These are phyloP conservation scores for Nannoperca obscura DNA, from an alignment of 2,797 vertebrate genomes.

Conservation along the genomic window DNA sequence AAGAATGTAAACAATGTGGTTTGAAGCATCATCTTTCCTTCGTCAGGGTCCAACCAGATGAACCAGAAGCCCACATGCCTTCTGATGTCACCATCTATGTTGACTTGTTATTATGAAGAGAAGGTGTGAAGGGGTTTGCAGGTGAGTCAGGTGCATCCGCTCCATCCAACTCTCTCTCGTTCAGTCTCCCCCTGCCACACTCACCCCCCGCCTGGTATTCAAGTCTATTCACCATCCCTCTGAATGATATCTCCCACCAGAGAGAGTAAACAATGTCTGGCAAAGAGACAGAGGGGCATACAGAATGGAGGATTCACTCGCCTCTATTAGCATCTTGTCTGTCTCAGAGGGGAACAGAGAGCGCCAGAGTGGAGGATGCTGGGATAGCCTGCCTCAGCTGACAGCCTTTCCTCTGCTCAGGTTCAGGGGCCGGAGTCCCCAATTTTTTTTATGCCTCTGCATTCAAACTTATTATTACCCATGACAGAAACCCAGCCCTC, in stretches of 20 bases:
- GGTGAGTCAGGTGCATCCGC: constrained; percentile 19
- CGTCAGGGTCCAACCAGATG: neutral
- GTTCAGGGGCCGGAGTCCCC: constrained; percentile 10
- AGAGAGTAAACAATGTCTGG: constrained; percentile 78
- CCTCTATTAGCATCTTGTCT: constrained; percentile 72
- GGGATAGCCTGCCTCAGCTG: constrained; percentile 19
- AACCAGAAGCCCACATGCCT: neutral
- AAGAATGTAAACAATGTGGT: neutral
- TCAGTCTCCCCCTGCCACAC: neutral
- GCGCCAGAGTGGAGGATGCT: constrained; percentile 32
- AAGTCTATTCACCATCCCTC: constrained; percentile 76
- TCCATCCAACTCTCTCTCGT: constrained; percentile 5
- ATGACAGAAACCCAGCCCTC: neutral
- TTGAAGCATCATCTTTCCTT: neutral
- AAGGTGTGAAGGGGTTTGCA: constrained; percentile 19
- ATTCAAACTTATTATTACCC: constrained; percentile 18
- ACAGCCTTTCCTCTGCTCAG: constrained; percentile 7
- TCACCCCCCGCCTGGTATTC: constrained; percentile 57
- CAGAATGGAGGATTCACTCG: constrained; percentile 63
- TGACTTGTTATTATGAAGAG: neutral
- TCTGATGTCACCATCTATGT: neutral
- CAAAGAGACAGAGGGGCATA: constrained; percentile 70
- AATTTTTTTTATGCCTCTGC: neutral
- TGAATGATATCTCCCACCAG: constrained; percentile 75
- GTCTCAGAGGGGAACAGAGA: constrained; percentile 57